Conservation (phyloP, 1,140 invertebrate genomes). For the Leptinotarsa undecemlineata region DNA sequence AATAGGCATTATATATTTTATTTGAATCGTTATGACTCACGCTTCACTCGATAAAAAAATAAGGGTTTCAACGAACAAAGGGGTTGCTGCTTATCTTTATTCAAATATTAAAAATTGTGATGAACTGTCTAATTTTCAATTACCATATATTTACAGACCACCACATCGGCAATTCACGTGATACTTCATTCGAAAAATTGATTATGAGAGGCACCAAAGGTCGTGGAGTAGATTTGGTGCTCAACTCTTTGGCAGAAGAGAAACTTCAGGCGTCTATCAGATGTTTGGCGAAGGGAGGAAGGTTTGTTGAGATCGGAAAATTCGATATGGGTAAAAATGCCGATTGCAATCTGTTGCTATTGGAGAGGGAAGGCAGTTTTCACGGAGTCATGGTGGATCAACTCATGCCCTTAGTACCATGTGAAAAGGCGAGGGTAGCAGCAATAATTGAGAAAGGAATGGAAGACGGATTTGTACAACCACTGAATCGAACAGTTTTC, state of each 20-base stretch:
- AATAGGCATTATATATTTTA: no score
- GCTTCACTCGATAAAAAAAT: no score
- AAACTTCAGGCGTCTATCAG: constrained; percentile 75
- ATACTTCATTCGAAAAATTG: constrained; percentile 65
- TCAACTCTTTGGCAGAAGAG: constrained; percentile 71
- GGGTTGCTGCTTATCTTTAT: no score
- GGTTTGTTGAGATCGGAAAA: constrained; percentile 80
- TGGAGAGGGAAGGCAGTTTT: constrained; percentile 83
- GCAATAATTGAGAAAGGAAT: constrained; percentile 63
- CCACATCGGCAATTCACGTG: constrained; percentile 67
- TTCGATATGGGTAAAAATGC: constrained; percentile 72
- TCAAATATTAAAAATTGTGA: no score
- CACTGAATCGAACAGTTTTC: constrained; percentile 65
- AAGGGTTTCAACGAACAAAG: no score
- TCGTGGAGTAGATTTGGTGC: constrained; percentile 68
- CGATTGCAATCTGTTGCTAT: constrained; percentile 71
- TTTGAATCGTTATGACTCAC: no score
- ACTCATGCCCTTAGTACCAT: constrained; percentile 62
- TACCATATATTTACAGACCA: constrained; percentile 31
- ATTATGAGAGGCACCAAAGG: constrained; percentile 62
- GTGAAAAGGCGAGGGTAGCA: constrained; percentile 54
- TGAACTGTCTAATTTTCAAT: no score
- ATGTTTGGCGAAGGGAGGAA: constrained; percentile 69
- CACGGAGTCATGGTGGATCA: constrained; percentile 86
- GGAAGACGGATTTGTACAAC: constrained; percentile 59